A percentile compares a stretch with the other conserved stretches of the same genome.
phyloP scores from a whole-genome alignment of 1,140 invertebrate genomes.

The Oedothorax gibbosus region DNA sequence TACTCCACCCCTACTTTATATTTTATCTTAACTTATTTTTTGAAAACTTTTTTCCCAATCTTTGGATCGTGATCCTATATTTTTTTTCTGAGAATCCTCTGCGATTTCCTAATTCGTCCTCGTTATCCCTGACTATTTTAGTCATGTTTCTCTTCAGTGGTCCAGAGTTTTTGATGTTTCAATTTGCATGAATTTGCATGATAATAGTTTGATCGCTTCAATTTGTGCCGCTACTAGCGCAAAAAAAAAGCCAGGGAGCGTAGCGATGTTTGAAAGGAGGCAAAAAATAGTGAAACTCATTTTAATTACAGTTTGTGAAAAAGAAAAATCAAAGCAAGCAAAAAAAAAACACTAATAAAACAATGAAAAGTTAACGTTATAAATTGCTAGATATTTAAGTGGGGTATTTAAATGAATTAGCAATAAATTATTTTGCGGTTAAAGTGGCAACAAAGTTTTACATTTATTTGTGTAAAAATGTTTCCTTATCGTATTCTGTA shows the following conservation, averaged over 20 bases:
- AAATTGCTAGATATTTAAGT: slow-evolving; percentile 34
- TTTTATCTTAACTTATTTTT: slow-evolving; percentile 8
- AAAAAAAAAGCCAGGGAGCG: not conserved
- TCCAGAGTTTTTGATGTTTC: slow-evolving; percentile 58
- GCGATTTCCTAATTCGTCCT: slow-evolving; percentile 33
- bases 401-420: slow-evolving; percentile 18
- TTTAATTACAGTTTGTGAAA: slow-evolving; percentile 47
- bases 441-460: not conserved
- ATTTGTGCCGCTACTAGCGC: slow-evolving; percentile 11
- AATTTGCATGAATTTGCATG: slow-evolving; percentile 60
- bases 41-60: slow-evolving; percentile 13
- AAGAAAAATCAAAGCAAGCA: not conserved
- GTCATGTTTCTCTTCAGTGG: slow-evolving; percentile 53
- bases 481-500: too few relatives aligned
- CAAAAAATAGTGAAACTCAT: slow-evolving; percentile 26
- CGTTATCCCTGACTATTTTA: slow-evolving; percentile 48
- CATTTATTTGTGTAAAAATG: too few relatives aligned
- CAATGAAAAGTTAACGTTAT: slow-evolving; percentile 38
- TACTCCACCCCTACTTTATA: not conserved
- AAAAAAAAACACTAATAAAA: not conserved
- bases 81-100: slow-evolving; percentile 34
- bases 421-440: slow-evolving; percentile 24
- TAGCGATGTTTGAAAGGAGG: not conserved
- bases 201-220: slow-evolving; percentile 49
- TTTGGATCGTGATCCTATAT: slow-evolving; percentile 26